Conservation (phyloP, 2,797 vertebrate species). For the Mycteria americana region DNA sequence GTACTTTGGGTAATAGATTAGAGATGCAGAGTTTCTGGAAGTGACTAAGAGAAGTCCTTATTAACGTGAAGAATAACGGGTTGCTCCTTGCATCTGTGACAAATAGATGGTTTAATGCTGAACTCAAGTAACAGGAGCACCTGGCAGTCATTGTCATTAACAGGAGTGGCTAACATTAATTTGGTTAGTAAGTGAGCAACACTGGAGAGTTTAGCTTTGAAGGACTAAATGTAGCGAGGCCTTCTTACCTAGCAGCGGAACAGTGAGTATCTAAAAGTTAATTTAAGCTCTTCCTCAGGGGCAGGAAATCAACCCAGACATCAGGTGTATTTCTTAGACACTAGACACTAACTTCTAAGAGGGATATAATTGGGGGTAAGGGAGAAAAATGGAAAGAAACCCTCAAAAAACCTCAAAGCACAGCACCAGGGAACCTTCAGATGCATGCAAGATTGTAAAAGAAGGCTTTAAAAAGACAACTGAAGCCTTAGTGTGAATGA, state of each 20-base stretch:
- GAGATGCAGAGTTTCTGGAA: background rate
- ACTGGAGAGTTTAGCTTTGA: background rate
- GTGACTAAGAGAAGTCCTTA: background rate
- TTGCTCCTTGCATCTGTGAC: background rate
- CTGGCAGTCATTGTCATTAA: background rate
- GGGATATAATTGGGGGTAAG: rapidly evolving
- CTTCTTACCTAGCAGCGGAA: background rate
- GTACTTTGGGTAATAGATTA: background rate
- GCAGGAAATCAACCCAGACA: background rate
- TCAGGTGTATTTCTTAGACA: background rate
- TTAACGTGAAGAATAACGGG: background rate
- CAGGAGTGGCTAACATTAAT: background rate
- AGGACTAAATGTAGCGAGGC: background rate
- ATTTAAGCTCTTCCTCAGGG: background rate
- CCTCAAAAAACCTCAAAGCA: background rate
- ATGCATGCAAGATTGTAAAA: background rate
- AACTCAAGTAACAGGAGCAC: background rate
- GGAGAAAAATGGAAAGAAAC: background rate
- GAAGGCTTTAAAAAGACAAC: background rate
- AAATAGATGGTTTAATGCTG: background rate
- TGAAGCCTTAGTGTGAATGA: background rate
- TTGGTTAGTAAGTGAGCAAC: background rate
- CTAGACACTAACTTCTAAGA: background rate
- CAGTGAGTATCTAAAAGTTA: background rate
- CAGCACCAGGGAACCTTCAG: background rate